These are phyloP conservation scores for Uria aalge DNA, from an alignment of 2,113 vertebrate genomes.

Conservation along the genomic window DNA sequence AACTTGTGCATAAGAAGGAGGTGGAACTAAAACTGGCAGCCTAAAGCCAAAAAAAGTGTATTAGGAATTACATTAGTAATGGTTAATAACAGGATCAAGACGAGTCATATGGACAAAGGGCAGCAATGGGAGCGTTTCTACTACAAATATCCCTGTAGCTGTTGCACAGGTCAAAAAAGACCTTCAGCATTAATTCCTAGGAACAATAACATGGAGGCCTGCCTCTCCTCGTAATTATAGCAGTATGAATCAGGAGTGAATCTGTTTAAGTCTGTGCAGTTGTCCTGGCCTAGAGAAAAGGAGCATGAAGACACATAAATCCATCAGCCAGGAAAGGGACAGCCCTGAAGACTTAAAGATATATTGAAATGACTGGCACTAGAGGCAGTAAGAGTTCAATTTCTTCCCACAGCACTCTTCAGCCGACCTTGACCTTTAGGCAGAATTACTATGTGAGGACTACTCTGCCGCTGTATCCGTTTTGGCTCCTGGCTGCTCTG, in stretches of 20 bases:
- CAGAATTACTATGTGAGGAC: background rate
- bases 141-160: background rate
- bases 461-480: accelerated
- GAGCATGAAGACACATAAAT: background rate
- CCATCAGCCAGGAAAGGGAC: background rate
- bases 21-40: background rate
- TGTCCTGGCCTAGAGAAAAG: background rate
- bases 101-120: background rate
- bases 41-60: background rate
- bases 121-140: background rate
- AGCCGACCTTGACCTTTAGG: background rate
- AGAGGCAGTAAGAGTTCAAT: background rate
- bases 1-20: background rate
- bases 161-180: background rate
- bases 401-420: background rate
- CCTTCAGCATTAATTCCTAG: background rate
- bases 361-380: background rate
- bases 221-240: background rate
- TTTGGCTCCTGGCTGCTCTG: background rate
- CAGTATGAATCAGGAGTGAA: background rate
- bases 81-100: background rate
- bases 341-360: background rate
- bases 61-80: background rate
- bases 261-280: background rate
- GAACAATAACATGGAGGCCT: background rate